These are phyloP conservation scores for Mystacornis crossleyi DNA, from an alignment of 2,113 vertebrate species.

Conservation along the genomic window DNA sequence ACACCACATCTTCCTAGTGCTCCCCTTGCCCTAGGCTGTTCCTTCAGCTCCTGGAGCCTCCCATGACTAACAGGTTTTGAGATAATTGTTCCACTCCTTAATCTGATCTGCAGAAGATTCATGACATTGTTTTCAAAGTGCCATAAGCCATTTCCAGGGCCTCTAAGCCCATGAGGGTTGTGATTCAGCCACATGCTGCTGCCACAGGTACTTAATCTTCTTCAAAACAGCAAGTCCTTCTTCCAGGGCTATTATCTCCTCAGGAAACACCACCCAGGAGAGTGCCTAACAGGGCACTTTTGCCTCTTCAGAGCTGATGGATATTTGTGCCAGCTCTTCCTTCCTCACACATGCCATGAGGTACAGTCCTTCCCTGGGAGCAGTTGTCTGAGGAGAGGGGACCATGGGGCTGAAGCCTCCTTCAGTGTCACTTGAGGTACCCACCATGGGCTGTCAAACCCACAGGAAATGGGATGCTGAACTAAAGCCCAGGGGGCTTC, in stretches of 20 bases:
- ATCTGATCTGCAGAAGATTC: slow-evolving; percentile 54
- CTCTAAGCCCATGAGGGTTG: slow-evolving; percentile 31
- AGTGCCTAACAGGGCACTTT: neutral
- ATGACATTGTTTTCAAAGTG: slow-evolving; percentile 53
- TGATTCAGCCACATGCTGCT: slow-evolving; percentile 47
- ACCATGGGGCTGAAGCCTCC: neutral
- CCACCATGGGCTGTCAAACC: neutral
- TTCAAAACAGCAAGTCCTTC: slow-evolving; percentile 42
- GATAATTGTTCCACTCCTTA: slow-evolving; percentile 67
- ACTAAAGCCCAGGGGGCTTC: neutral
- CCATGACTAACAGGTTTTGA: slow-evolving; percentile 70
- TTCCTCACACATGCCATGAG: neutral
- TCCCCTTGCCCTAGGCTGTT: slow-evolving; percentile 51
- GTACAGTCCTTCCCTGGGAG: neutral
- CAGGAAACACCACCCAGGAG: neutral
- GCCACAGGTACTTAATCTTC: slow-evolving; percentile 37
- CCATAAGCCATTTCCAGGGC: slow-evolving; percentile 52
- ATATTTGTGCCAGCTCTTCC: neutral
- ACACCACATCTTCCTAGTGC: neutral
- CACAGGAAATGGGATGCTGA: neutral
- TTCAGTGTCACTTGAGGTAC: neutral
- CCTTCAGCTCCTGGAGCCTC: slow-evolving; percentile 36
- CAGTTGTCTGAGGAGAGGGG: neutral
- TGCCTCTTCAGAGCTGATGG: neutral
- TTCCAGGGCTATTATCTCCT: slow-evolving; percentile 6